phyloP scores from a whole-genome alignment of 1,140 invertebrate species.

The roundworm (Caenorhabditis elegans) region DNA sequence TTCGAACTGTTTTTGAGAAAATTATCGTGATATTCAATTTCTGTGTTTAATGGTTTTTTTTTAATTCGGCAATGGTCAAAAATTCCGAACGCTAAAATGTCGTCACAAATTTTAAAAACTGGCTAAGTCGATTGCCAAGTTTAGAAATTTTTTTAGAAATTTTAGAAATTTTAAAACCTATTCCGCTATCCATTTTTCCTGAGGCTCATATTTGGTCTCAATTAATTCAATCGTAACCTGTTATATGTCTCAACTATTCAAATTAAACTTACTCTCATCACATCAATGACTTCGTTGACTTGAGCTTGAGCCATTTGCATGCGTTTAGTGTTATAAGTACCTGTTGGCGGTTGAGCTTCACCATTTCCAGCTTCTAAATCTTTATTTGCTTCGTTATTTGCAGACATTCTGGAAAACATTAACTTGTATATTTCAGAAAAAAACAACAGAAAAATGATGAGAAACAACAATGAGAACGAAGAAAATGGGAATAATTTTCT shows the following conservation, averaged over 20 bases:
- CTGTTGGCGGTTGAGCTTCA: conserved; percentile 52
- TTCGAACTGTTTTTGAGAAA: too few relatives aligned
- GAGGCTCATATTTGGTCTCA: too few relatives aligned
- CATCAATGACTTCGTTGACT: conserved; percentile 81
- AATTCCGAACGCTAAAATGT: too few relatives aligned
- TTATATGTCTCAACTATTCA: not conserved
- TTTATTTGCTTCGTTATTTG: conserved; percentile 24
- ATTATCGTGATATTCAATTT: too few relatives aligned
- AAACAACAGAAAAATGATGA: not conserved
- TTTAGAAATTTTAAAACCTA: too few relatives aligned
- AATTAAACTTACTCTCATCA: conserved; percentile 62
- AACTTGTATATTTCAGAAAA: not conserved
- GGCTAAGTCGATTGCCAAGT: too few relatives aligned
- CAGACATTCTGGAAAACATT: not conserved
- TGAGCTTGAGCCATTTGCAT: conserved; percentile 97
- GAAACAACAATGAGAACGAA: not conserved
- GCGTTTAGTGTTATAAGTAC: conserved; percentile 72
- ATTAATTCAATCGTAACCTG: too few relatives aligned
- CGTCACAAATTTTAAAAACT: too few relatives aligned
- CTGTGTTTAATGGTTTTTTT: too few relatives aligned
- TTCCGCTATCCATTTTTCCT: too few relatives aligned
- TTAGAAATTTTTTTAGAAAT: too few relatives aligned
- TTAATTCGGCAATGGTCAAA: too few relatives aligned
- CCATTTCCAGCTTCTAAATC: conserved; percentile 26
- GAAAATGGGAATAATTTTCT: conserved; percentile 7